A percentile compares a stretch with the other conserved stretches of the same genome.
Conservation (phyloP, 2,888 invertebrate genomes). For the Fabriciana adippe region DNA sequence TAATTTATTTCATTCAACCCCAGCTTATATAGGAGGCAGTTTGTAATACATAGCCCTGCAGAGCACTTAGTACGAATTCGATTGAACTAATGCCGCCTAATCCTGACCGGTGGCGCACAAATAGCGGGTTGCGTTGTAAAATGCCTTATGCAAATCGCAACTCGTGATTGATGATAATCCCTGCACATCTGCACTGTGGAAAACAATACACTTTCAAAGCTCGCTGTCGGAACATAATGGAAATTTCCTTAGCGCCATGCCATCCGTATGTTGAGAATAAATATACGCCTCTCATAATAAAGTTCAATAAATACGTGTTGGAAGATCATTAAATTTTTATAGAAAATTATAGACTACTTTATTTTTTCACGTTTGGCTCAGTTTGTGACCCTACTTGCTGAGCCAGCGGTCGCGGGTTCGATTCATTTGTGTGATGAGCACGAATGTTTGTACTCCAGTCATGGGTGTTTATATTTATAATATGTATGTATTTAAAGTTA, state of each 20-base stretch:
- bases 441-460: too few species aligned
- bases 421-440: too few species aligned
- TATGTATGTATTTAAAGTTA: too few species aligned
- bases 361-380: too few species aligned
- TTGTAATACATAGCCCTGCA: slow-evolving; percentile 72
- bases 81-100: slow-evolving; percentile 78
- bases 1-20: slow-evolving; percentile 38
- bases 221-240: slow-evolving; percentile 12
- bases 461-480: too few species aligned
- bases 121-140: slow-evolving; percentile 70
- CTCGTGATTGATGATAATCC: slow-evolving; percentile 79
- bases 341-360: too few species aligned
- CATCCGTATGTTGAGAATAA: slow-evolving; percentile 32
- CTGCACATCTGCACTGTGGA: slow-evolving; percentile 57
- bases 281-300: not conserved
- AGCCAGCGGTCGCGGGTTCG: too few species aligned
- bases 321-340: too few species aligned
- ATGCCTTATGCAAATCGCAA: slow-evolving; percentile 75
- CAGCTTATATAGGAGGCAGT: slow-evolving; percentile 47
- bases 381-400: too few species aligned
- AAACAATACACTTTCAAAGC: slow-evolving; percentile 56
- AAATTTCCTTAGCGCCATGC: slow-evolving; percentile 36
- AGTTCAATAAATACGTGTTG: too few species aligned
- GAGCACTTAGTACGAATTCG: slow-evolving; percentile 77
- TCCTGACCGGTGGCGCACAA: slow-evolving; percentile 70